Conservation (phyloP, 1,140 invertebrate species). For the Bombus terrestris region DNA sequence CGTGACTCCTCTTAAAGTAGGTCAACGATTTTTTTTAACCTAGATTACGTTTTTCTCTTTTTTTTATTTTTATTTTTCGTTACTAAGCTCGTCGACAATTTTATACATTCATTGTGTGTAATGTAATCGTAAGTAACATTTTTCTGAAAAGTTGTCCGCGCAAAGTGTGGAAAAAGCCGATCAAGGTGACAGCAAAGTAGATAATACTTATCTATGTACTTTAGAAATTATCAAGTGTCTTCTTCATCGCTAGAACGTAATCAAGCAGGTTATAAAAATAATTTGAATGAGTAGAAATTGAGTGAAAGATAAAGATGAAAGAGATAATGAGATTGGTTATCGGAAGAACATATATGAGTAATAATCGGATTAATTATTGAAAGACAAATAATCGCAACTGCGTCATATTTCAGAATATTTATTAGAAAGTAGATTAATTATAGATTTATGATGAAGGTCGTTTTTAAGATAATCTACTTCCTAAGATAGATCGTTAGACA, state of each 20-base stretch:
- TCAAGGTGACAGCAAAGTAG: not conserved
- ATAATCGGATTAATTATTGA: not conserved
- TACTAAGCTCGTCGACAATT: not conserved
- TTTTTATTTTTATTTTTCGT: not conserved
- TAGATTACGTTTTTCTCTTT: not conserved
- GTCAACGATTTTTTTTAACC: constrained; percentile 58
- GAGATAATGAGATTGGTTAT: no score
- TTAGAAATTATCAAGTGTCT: not conserved
- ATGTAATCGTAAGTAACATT: no score
- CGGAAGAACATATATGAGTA: not conserved
- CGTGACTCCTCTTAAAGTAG: constrained; percentile 45
- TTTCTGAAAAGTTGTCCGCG: not conserved
- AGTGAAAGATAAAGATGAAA: not conserved
- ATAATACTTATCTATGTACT: not conserved
- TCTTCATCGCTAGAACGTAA: not conserved
- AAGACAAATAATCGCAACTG: no score
- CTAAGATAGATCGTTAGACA: constrained; percentile 33
- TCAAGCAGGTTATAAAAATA: not conserved
- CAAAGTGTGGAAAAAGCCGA: not conserved
- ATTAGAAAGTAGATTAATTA: constrained; percentile 17
- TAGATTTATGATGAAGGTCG: constrained; percentile 21
- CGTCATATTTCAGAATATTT: not conserved
- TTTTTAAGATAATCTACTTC: constrained; percentile 32
- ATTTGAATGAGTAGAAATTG: not conserved
- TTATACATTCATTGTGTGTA: not conserved